Evolutionary conservation across 2,113 vertebrate species (phyloP).

Genomic region (Tyto alba): DNA sequence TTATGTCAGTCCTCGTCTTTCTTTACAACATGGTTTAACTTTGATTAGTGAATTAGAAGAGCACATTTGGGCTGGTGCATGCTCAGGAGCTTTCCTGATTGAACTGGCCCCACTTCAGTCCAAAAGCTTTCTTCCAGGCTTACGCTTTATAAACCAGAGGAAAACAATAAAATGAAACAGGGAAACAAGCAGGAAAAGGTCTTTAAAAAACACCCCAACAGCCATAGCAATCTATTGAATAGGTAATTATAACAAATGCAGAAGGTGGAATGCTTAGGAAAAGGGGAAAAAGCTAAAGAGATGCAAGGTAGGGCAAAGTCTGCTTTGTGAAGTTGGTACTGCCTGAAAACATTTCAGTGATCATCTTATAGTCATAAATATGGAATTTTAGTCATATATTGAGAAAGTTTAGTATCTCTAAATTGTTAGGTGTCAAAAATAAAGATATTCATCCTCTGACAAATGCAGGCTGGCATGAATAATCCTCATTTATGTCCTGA

Average conservation of each 20-base stretch:
- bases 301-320: not conserved
- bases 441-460: not conserved
- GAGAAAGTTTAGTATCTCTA: not conserved
- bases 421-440: not conserved
- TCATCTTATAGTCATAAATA: not conserved
- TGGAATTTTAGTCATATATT: not conserved
- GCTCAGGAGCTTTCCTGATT: not conserved
- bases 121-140: not conserved
- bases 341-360: not conserved
- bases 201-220: not conserved
- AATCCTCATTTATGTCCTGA: not conserved
- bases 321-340: not conserved
- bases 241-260: not conserved
- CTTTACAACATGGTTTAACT: not conserved
- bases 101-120: not conserved
- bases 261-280: not conserved
- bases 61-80: not conserved
- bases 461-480: not conserved
- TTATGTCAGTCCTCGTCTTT: not conserved
- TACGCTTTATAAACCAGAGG: not conserved
- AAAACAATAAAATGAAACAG: not conserved
- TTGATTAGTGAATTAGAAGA: slow-evolving; percentile 7
- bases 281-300: not conserved
- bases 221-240: not conserved
- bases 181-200: not conserved